Percentiles rank a stretch among this genome's conserved stretches.
phyloP scores from a whole-genome alignment of 1,140 invertebrate genomes.

The Coptotermes formosanus region DNA sequence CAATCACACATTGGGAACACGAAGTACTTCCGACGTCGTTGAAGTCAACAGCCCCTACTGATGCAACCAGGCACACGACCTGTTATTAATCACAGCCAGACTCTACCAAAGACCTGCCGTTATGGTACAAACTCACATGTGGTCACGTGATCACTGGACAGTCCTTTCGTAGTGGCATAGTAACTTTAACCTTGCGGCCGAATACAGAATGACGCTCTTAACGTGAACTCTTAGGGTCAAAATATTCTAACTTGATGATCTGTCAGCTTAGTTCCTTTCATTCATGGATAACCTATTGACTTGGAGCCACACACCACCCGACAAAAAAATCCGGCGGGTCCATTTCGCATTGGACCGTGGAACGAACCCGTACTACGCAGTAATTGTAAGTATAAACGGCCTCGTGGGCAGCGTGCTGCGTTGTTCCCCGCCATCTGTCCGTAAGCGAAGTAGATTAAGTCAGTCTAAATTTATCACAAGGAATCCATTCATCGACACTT shows the following conservation, averaged over 20 bases:
- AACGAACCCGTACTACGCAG: background rate
- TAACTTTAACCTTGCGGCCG: background rate
- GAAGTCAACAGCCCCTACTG: too few species aligned
- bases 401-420: background rate
- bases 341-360: background rate
- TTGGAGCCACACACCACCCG: background rate
- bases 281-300: slow-evolving; percentile 18
- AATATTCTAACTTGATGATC: background rate
- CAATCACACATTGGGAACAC: too few species aligned
- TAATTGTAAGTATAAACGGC: background rate
- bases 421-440: background rate
- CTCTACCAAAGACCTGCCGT: too few species aligned
- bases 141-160: background rate
- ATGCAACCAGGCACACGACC: too few species aligned
- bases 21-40: too few species aligned
- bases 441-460: background rate
- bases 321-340: background rate
- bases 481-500: background rate
- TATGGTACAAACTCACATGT: too few species aligned
- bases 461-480: background rate
- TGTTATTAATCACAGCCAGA: too few species aligned
- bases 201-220: background rate
- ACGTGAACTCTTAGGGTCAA: background rate
- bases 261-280: background rate
- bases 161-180: background rate